Evolutionary conservation across 2,797 vertebrate species (phyloP).

Genomic region (Danio choprae): DNA sequence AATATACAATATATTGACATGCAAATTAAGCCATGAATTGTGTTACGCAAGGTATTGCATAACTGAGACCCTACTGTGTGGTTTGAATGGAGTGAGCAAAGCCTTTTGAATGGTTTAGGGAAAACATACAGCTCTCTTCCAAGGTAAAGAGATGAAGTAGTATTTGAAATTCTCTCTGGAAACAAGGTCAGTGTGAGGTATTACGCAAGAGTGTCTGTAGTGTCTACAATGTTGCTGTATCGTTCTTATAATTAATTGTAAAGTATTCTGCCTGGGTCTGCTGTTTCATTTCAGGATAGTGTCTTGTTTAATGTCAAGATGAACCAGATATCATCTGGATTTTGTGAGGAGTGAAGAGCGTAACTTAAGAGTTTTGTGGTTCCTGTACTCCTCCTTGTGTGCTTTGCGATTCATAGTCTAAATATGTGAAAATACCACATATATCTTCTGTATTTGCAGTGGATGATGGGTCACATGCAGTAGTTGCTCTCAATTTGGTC

Average conservation of each 20-base stretch:
- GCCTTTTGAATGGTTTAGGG: background rate
- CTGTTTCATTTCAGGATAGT: background rate
- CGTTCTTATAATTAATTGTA: background rate
- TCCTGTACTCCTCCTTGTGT: background rate
- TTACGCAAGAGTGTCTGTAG: background rate
- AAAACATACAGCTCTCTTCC: background rate
- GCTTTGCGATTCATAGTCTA: background rate
- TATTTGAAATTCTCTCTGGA: background rate
- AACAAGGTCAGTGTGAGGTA: background rate
- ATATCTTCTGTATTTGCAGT: background rate
- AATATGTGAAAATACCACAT: constrained; percentile 9
- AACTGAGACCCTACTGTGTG: background rate
- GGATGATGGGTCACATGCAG: background rate
- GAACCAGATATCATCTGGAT: background rate
- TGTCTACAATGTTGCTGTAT: constrained; percentile 2
- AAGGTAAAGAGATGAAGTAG: background rate
- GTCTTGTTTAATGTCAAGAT: background rate
- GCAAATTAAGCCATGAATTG: background rate
- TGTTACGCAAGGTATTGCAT: background rate
- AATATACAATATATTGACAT: background rate
- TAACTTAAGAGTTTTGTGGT: background rate
- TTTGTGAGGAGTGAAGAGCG: background rate
- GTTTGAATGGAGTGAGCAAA: background rate
- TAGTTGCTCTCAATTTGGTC: background rate
- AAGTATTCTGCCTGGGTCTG: background rate